Conservation (phyloP, 2,113 vertebrate genomes). For the Eretmochelys imbricata region DNA sequence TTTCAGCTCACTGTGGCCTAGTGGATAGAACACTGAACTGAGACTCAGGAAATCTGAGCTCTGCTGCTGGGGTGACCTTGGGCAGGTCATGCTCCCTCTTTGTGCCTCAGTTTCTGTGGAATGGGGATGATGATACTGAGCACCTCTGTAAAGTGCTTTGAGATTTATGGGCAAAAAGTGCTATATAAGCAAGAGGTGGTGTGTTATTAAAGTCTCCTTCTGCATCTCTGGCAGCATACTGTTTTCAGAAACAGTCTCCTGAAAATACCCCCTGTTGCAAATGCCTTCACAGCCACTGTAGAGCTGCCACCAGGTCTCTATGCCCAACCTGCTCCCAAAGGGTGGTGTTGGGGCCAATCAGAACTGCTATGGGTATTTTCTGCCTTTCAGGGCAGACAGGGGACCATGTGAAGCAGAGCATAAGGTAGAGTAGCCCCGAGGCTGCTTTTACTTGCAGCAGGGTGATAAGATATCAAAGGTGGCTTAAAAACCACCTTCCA, state of each 20-base stretch:
- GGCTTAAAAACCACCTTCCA: neutral
- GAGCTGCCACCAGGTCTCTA: neutral
- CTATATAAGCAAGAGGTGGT: no score
- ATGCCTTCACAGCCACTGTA: neutral
- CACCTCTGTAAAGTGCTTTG: no score
- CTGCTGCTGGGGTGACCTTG: neutral
- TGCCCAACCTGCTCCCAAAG: neutral
- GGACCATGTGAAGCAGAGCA: neutral
- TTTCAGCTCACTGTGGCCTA: neutral
- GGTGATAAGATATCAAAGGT: neutral
- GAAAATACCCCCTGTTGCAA: neutral
- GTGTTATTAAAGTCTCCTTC: no score
- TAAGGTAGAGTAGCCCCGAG: neutral
- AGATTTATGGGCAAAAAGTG: no score
- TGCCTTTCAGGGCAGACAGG: neutral
- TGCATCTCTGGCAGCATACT: no score
- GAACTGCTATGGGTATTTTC: neutral
- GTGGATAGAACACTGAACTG: neutral
- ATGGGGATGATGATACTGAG: no score
- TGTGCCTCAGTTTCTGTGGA: no score
- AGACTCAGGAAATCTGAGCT: neutral
- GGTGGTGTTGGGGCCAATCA: neutral
- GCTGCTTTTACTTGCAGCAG: neutral
- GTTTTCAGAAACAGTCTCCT: no score
- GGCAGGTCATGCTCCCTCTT: neutral